phyloP scores from a whole-genome alignment of 1,140 invertebrate species.

The Drosophila seguyi region DNA sequence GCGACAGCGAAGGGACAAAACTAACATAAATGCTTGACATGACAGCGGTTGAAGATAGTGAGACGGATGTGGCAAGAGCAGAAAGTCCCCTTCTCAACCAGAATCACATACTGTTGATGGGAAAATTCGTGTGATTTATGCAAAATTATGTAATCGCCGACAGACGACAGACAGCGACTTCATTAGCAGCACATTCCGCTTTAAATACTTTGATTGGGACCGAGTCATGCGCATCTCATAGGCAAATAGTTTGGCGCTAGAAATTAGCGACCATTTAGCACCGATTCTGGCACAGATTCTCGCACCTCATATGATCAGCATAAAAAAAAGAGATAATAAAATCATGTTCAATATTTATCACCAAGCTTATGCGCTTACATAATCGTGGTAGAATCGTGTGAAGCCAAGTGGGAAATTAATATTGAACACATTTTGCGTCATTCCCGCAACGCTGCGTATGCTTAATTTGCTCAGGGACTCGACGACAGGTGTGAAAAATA shows the following conservation, averaged over 20 bases:
- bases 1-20: slow-evolving; percentile 20
- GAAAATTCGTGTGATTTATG: slow-evolving; percentile 55
- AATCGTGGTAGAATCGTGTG: slow-evolving; percentile 16
- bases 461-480: slow-evolving; percentile 39
- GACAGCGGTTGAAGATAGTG: slow-evolving; percentile 47
- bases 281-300: slow-evolving; percentile 11
- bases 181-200: slow-evolving; percentile 17
- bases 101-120: slow-evolving; percentile 10
- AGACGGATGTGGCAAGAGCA: slow-evolving; percentile 42
- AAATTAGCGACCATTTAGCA: slow-evolving; percentile 54
- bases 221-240: slow-evolving; percentile 19
- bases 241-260: slow-evolving; percentile 7
- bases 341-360: slow-evolving; percentile 15
- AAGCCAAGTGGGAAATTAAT: slow-evolving; percentile 34
- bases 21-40: slow-evolving; percentile 45
- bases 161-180: slow-evolving; percentile 16
- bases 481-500: slow-evolving; percentile 25
- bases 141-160: slow-evolving; percentile 46
- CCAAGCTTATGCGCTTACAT: slow-evolving; percentile 34
- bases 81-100: slow-evolving; percentile 29
- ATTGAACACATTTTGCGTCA: slow-evolving; percentile 14
- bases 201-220: slow-evolving; percentile 46
- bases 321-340: slow-evolving; percentile 15
- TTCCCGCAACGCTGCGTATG: slow-evolving; percentile 32
- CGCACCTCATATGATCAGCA: slow-evolving; percentile 48